Evolutionary conservation across 2,113 vertebrate genomes (phyloP).

Genomic region (Daubentonia madagascariensis): DNA sequence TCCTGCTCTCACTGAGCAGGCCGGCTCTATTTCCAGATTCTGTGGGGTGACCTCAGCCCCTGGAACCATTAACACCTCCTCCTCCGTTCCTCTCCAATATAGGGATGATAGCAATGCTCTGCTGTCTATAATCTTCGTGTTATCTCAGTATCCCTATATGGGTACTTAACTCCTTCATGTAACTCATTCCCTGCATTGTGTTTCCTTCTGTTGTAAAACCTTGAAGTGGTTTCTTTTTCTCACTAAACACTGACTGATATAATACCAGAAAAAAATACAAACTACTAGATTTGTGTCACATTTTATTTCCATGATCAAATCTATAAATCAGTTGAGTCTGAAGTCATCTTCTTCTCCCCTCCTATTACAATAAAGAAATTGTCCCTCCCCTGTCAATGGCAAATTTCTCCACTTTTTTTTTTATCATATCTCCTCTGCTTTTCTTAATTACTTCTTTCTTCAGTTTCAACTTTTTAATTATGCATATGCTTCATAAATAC

Average conservation of each 20-base stretch:
- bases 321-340: not conserved
- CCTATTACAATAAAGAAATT: not conserved
- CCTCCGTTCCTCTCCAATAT: not conserved
- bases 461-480: not conserved
- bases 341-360: not conserved
- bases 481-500: not conserved
- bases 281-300: not conserved
- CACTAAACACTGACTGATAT: not conserved
- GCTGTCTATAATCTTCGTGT: not conserved
- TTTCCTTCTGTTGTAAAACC: not conserved
- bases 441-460: not conserved
- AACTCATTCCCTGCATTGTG: not conserved
- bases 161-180: not conserved
- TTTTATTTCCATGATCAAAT: not conserved
- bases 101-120: not conserved
- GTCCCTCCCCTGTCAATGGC: accelerated
- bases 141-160: not conserved
- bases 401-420: not conserved
- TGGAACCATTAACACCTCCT: not conserved
- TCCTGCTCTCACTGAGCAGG: accelerated
- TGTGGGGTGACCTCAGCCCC: not conserved
- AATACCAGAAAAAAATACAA: not conserved
- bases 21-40: not conserved
- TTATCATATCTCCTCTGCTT: not conserved
- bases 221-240: not conserved